These are phyloP conservation scores for Anthopleura xanthogrammica DNA, from an alignment of 92 coral and sea anemone genomes.

Conservation along the genomic window DNA sequence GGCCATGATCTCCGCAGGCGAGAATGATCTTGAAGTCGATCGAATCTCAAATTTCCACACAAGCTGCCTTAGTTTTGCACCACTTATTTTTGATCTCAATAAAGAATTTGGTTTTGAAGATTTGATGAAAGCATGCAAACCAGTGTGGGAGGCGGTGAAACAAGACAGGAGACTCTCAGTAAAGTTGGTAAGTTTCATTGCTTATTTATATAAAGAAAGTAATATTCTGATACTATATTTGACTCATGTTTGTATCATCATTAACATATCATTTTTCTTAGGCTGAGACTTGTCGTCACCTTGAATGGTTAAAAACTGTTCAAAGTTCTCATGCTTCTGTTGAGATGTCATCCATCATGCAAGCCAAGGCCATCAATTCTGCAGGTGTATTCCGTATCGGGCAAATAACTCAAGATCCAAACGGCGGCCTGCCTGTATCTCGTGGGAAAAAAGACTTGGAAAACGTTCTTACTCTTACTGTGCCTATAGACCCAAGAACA, in stretches of 20 bases:
- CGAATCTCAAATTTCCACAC: constrained; percentile 77
- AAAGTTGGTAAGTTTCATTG: constrained; percentile 48
- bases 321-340: constrained; percentile 87
- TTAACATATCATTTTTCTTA: not conserved
- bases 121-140: constrained; percentile 55
- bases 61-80: constrained; percentile 81
- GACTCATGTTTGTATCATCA: no score
- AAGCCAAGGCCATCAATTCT: constrained; percentile 77
- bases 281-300: constrained; percentile 58
- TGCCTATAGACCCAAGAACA: constrained; percentile 29
- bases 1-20: constrained; percentile 46
- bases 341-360: constrained; percentile 80
- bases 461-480: constrained; percentile 17
- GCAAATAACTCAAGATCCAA: constrained; percentile 4
- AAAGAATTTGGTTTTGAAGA: constrained; percentile 48
- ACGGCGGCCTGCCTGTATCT: not conserved
- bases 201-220: not conserved
- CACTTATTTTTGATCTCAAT: constrained; percentile 61
- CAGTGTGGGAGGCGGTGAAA: constrained; percentile 70
- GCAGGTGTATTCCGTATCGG: constrained; percentile 68
- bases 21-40: constrained; percentile 71
- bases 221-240: no score
- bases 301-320: constrained; percentile 76
- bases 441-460: constrained; percentile 9
- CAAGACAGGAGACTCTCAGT: constrained; percentile 40